Conservation (phyloP, 2,797 vertebrate genomes). For the Synanceia verrucosa region DNA sequence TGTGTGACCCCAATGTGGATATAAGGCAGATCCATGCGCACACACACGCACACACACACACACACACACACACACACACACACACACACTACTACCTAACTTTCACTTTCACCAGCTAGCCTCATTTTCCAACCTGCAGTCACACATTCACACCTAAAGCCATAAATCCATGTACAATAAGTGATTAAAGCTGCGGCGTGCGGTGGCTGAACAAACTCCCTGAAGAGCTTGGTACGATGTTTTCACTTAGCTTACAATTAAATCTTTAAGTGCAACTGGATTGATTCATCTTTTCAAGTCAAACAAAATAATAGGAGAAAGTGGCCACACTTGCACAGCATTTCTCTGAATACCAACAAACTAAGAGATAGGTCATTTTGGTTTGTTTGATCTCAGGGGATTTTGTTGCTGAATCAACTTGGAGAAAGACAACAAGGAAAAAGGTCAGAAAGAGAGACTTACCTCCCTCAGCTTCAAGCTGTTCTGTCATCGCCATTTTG, state of each 20-base stretch:
- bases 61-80: slow-evolving; percentile 21
- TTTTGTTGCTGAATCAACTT: slow-evolving; percentile 12
- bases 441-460: slow-evolving; percentile 51
- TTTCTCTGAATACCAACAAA: slow-evolving; percentile 1
- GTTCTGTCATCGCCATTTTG: slow-evolving; percentile 77
- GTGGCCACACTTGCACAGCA: background rate
- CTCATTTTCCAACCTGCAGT: slow-evolving; percentile 56
- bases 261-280: slow-evolving; percentile 57
- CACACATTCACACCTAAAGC: slow-evolving; percentile 69
- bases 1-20: too few species aligned
- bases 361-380: background rate
- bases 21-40: too few species aligned
- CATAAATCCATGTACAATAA: slow-evolving; percentile 68
- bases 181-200: slow-evolving; percentile 61
- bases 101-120: slow-evolving; percentile 52
- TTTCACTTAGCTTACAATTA: slow-evolving; percentile 55
- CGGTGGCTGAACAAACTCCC: slow-evolving; percentile 52
- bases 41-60: slow-evolving; percentile 14
- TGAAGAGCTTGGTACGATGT: slow-evolving; percentile 49
- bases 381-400: background rate
- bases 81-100: slow-evolving; percentile 29
- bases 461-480: slow-evolving; percentile 73
- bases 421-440: slow-evolving; percentile 29
- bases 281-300: slow-evolving; percentile 48
- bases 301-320: background rate